Evolutionary conservation across 92 coral and sea anemone genomes (phyloP).

Genomic region (Meandrina meandrites): DNA sequence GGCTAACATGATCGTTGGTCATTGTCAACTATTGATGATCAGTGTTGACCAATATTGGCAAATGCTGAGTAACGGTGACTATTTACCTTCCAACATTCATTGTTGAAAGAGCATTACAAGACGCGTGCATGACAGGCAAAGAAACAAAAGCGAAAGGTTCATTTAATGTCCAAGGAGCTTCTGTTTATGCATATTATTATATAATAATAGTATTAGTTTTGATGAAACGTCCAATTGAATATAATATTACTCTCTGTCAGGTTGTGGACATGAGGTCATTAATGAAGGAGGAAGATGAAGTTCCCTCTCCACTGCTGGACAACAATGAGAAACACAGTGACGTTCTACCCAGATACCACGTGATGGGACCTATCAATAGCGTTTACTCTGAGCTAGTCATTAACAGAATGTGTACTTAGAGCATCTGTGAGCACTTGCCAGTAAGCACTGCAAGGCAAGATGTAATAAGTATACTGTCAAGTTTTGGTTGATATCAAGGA

Average conservation of each 20-base stretch:
- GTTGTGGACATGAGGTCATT: conserved; percentile 66
- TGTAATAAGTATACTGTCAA: neutral
- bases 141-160: neutral
- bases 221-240: neutral
- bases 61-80: too few species aligned
- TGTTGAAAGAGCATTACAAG: neutral
- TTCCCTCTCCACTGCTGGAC: conserved; percentile 43
- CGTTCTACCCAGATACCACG: conserved; percentile 70
- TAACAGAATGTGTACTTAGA: conserved; percentile 72
- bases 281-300: conserved; percentile 45
- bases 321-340: neutral
- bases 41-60: neutral
- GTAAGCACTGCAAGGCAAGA: neutral
- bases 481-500: neutral
- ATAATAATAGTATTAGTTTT: too few species aligned
- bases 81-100: too few species aligned
- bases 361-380: conserved; percentile 77
- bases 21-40: too few species aligned
- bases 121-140: too few species aligned
- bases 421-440: neutral
- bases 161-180: neutral
- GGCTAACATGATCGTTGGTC: too few species aligned
- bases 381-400: conserved; percentile 76
- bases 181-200: too few species aligned
- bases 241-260: conserved; percentile 24